Evolutionary conservation across 2,888 invertebrate genomes (phyloP).

Genomic region (Busseola fusca): DNA sequence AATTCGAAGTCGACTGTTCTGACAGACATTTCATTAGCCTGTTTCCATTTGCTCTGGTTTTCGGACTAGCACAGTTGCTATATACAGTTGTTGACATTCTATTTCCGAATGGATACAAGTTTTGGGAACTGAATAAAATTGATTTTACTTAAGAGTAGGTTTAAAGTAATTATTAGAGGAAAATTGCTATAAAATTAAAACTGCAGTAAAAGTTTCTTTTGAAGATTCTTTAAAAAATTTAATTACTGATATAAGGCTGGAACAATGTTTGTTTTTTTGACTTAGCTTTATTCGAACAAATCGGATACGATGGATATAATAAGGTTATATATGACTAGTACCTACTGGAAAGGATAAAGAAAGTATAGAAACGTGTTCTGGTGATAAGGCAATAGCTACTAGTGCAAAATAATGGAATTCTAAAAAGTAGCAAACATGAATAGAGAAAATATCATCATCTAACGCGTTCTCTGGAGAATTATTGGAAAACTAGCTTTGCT

Average conservation of each 20-base stretch:
- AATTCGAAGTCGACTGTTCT: conserved; percentile 77
- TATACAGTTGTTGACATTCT: conserved; percentile 40
- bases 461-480: conserved; percentile 31
- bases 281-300: background rate
- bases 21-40: conserved; percentile 88
- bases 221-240: background rate
- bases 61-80: conserved; percentile 41
- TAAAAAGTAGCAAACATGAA: conserved; percentile 28
- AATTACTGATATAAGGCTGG: background rate
- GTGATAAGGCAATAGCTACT: background rate
- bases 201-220: background rate
- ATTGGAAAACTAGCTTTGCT: conserved; percentile 48
- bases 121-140: background rate
- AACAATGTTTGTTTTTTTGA: background rate
- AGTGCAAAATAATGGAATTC: conserved; percentile 3
- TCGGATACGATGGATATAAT: background rate
- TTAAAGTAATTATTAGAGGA: background rate
- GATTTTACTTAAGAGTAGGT: background rate
- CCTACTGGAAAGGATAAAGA: background rate
- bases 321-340: background rate
- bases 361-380: background rate
- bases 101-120: conserved; percentile 6
- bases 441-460: conserved; percentile 43
- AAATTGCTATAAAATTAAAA: background rate
- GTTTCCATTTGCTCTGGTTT: conserved; percentile 72